Evolutionary conservation across 2,888 invertebrate genomes (phyloP), one percentile per base, ranked within the genome.

Genomic region (Trachelus tabidus): DNA sequence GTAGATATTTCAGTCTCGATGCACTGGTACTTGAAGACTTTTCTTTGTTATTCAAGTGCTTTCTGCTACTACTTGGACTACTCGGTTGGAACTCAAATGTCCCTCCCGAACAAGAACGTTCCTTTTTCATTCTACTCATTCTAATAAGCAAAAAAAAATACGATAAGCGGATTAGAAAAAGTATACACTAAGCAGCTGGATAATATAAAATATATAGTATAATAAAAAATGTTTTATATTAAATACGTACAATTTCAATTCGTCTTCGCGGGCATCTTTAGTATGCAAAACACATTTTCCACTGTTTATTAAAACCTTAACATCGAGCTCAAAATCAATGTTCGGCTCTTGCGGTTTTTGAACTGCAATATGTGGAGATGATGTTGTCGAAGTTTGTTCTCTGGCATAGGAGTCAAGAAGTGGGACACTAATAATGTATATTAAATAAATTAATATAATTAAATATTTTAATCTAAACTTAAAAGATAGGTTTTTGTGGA

Each of bases 251-350:
- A 94, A 92, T 91, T 95, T 95, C 73, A 94, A 92, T 81, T 95
- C 96, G 79, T 95, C 96, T 76, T 95, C 95, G 85, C 92, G 94
- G 78, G 91, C 92, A 87, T 97, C 97, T 92, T 97, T 97, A 3
- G 98, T 98, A 91, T 99, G 98, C 68, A 99, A 93, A 56, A 98
- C 98, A 92, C 99, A 99, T 92, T 98, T 98, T 12, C 99, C 99
- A 86, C 98, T 98, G 92, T 98, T 98, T 81, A 99, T 98, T 87
- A 98, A 95, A 73, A 99, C 98, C 92, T 98, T 98, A 11, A 99
- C 97, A 90, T 98, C 98, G 85, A 99, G 92, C 90, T 99, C 98
- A 89, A 99, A 96, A 92, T 99, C 98, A 77, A 99, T 97, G 89
- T 97, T 98, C 0, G 98, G 98, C 88, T 98, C 98, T 77, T 95